A percentile compares a stretch with the other conserved stretches of the same genome.
Evolutionary conservation across 2,113 vertebrate genomes (phyloP).

Genomic region (Felis chaus): DNA sequence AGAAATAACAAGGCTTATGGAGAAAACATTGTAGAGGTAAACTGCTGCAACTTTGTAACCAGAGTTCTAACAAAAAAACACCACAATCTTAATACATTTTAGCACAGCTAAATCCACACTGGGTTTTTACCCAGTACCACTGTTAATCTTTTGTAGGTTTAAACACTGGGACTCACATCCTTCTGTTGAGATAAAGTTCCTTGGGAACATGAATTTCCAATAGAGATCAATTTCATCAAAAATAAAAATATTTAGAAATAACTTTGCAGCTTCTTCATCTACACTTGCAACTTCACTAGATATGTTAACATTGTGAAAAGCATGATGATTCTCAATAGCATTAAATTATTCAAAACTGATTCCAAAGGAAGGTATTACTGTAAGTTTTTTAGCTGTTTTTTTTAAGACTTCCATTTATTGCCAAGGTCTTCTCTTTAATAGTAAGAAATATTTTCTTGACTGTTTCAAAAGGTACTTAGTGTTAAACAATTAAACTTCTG

Average conservation of each 20-base stretch:
- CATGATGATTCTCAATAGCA: not conserved
- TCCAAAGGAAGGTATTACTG: not conserved
- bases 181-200: not conserved
- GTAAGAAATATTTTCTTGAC: not conserved
- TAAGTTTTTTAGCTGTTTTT: not conserved
- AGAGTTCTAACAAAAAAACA: not conserved
- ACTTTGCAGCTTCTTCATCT: not conserved
- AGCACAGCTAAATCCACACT: not conserved
- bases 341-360: not conserved
- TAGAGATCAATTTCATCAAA: not conserved
- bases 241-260: not conserved
- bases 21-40: not conserved
- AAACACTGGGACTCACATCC: not conserved
- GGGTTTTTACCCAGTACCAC: not conserved
- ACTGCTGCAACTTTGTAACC: not conserved
- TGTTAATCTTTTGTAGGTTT: not conserved
- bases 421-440: not conserved
- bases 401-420: not conserved
- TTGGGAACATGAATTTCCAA: not conserved
- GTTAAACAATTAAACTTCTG: not conserved
- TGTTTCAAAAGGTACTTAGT: not conserved
- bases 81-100: not conserved
- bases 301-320: not conserved
- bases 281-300: not conserved
- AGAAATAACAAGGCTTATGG: not conserved